Evolutionary conservation across 1,140 invertebrate species (phyloP), one percentile per base, ranked within the genome.

Genomic region (Dermatophagoides farinae): DNA sequence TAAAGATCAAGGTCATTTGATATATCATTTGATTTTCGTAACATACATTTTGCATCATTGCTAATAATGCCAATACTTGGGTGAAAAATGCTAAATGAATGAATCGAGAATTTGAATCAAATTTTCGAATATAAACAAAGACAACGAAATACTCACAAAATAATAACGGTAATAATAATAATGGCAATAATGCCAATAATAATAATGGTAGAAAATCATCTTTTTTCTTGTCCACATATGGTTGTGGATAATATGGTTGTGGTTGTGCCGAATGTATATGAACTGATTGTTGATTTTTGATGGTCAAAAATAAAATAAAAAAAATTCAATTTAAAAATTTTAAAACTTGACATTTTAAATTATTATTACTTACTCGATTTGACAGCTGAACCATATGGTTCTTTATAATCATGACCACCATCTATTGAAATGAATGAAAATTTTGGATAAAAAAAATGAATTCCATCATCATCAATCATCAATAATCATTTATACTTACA

Each of bases 201-300:
- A 55, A 25, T 18, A 55, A 44, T 20, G 53, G 53, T 4, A 14
- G 25, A 25, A 38, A 55, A 12, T 55, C 38, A 25, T 55, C 53
- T 40, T 55, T 55, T 18, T 23, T 31, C 31, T 31, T 31, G 8
- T 31, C 31, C 2, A 31, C 31, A 31, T 47, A 47, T n/a, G 52
- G 23, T 44, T 55, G 14, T 4, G 2, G 2, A 23, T 55, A 23
- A 44, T 55, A 55, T 44, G 14, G 53, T 23, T 25, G 10, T 38
- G 53, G 53, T 38, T 55, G 31, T 14, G 53, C 38, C 14, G 53
- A 55, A 44, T 55, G 53, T 25, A 55, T 55, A 14, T 55, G 53
- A 25, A 55, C 53, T 55, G 1, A 38, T 4, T 23, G 1, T 20
- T 47, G n/a, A 31, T 43, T 16, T 16, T 16, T 43, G n/a, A 41